Evolutionary conservation across 2,797 vertebrate species (phyloP), one percentile per base, ranked within the genome.

Genomic region (Thunnus albacares): DNA sequence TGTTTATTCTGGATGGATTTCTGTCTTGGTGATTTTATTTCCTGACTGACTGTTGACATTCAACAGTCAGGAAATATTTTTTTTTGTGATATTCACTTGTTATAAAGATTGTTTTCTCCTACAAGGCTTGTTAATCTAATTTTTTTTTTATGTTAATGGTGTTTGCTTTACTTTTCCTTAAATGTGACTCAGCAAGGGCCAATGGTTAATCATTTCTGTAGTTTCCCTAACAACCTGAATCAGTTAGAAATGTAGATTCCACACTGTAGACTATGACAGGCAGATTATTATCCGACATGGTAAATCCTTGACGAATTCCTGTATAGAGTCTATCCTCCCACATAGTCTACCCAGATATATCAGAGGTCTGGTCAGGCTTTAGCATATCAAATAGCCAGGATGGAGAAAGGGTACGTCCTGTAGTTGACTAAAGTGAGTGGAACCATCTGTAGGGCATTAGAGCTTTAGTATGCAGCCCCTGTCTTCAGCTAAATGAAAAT

Each of bases 391-490:
- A 87, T 81, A 69, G 75, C 84, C 72, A 49, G 55, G 68, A 62
- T 62, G 64, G 65, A 80, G 64, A 84, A 71, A 83, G 63, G 73
- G 72, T 77, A 82, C 15, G 59, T 90, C 85, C 79, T 88, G 85
- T 71, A 85, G 86, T 59, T 81, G 58, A 81, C 72, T 75, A 41
- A 66, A 77, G 75, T 81, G 90, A 93, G 85, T 90, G 76, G 84
- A 92, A 89, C 88, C 94, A 93, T 91, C 89, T 94, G 93, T 79
- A 5, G 75, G 45, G 82, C 80, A 90, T 91, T 93, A 89, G 71
- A 75, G 72, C 72, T 70, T 83, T 47, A 89, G 90, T 80, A 59
- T 86, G 81, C 83, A 80, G 75, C 72, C 79, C 77, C 85, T 79
- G 84, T 87, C 87, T 71, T 84, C 84, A 75, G 75, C 84, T 85